Evolutionary conservation across 2,797 vertebrate species (phyloP).

Genomic region (Sebastes cheni): DNA sequence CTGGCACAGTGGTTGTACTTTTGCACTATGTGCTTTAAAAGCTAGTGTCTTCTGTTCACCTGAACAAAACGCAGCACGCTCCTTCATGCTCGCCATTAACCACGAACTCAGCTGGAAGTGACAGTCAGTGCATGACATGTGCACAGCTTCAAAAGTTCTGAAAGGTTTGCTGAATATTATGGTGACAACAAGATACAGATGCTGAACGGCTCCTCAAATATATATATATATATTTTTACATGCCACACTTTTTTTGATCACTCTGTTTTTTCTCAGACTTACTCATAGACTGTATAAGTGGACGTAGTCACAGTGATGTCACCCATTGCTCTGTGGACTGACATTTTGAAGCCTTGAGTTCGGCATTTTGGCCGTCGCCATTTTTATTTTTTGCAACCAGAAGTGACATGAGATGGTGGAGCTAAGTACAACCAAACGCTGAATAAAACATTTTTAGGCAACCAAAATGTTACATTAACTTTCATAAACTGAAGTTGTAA

Average conservation of each 20-base stretch:
- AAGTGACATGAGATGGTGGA: too few relatives aligned
- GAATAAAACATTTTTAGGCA: too few relatives aligned
- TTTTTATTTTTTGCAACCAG: too few relatives aligned
- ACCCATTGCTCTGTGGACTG: too few relatives aligned
- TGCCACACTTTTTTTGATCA: not conserved
- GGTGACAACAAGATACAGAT: not conserved
- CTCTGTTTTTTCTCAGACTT: not conserved
- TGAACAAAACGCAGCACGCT: slow-evolving; percentile 13
- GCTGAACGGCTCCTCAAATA: not conserved
- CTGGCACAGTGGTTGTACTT: slow-evolving; percentile 41
- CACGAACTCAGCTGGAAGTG: slow-evolving; percentile 16
- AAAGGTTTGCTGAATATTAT: not conserved
- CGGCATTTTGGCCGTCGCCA: too few relatives aligned
- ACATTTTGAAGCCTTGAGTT: too few relatives aligned
- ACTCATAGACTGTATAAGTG: not conserved
- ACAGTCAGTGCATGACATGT: not conserved
- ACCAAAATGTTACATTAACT: too few relatives aligned
- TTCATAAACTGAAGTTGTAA: too few relatives aligned
- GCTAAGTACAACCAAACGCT: too few relatives aligned
- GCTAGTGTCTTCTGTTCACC: slow-evolving; percentile 31
- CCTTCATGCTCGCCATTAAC: slow-evolving; percentile 25
- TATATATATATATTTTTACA: not conserved
- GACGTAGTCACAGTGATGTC: too few relatives aligned
- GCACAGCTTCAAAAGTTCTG: not conserved
- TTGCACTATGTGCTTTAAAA: slow-evolving; percentile 43